Percentiles rank a stretch among this genome's conserved stretches.
Conservation (phyloP, 2,797 vertebrate genomes). For the Xiphophorus birchmanni region DNA sequence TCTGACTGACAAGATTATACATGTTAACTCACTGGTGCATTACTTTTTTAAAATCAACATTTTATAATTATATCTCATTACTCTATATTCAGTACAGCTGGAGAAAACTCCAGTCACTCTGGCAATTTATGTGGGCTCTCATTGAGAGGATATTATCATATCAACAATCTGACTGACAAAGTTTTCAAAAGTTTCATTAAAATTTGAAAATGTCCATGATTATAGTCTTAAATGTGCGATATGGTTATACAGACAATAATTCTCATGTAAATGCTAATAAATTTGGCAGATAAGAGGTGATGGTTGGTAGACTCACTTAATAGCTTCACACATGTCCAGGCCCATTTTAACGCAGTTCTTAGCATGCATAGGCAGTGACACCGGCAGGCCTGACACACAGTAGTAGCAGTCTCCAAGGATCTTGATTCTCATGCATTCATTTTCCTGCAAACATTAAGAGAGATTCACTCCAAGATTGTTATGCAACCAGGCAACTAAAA, state of each 20-base stretch:
- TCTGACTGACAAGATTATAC: neutral
- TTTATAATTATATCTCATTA: neutral
- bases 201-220: neutral
- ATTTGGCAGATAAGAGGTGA: neutral
- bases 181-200: neutral
- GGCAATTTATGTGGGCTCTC: too few relatives aligned
- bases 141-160: neutral
- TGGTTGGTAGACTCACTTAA: constrained; percentile 87
- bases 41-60: neutral
- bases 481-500: constrained; percentile 1
- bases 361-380: constrained; percentile 94
- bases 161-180: neutral
- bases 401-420: constrained; percentile 99
- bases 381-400: constrained; percentile 95
- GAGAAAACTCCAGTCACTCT: neutral
- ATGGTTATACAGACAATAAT: neutral
- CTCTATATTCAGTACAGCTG: neutral
- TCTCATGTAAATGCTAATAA: neutral
- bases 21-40: neutral
- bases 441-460: constrained; percentile 83
- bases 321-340: constrained; percentile 98
- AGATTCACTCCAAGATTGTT: constrained; percentile 4
- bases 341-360: constrained; percentile 99
- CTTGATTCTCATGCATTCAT: constrained; percentile 99
- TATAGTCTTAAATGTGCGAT: neutral